Evolutionary conservation across 2,113 vertebrate genomes (phyloP).

Genomic region (Epinephelus fuscoguttatus): DNA sequence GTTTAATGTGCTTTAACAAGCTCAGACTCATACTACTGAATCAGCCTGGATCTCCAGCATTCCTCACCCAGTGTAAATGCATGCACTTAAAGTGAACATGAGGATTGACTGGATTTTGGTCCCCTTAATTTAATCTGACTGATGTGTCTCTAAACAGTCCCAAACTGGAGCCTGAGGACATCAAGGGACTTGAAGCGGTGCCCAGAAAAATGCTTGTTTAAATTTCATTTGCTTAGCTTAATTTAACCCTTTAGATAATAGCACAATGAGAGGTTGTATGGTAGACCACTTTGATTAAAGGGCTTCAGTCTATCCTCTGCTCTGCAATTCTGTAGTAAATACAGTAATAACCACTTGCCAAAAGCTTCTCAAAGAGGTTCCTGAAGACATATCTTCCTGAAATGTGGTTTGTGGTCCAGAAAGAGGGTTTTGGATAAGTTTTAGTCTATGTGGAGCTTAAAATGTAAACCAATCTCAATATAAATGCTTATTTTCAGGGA

Average conservation of each 20-base stretch:
- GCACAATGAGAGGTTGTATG: slow-evolving; percentile 14
- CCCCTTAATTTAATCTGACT: slow-evolving; percentile 16
- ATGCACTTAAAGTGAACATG: slow-evolving; percentile 14
- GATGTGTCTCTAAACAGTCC: slow-evolving; percentile 5
- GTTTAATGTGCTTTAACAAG: slow-evolving; percentile 74
- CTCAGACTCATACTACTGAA: slow-evolving; percentile 68
- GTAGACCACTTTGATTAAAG: slow-evolving; percentile 14
- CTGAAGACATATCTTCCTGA: slow-evolving; percentile 1
- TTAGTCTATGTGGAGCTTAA: background rate
- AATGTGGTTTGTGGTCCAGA: background rate
- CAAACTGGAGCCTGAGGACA: background rate
- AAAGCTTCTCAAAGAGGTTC: background rate
- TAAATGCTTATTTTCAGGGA: slow-evolving; percentile 39
- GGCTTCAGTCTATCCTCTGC: background rate
- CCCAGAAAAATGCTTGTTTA: background rate
- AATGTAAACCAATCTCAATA: background rate
- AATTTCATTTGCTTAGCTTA: background rate
- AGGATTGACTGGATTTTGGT: slow-evolving; percentile 36
- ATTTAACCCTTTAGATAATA: background rate
- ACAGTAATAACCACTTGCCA: background rate
- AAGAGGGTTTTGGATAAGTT: background rate
- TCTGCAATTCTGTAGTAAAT: slow-evolving; percentile 14
- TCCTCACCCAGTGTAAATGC: slow-evolving; percentile 46
- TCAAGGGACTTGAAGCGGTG: background rate
- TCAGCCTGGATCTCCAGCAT: slow-evolving; percentile 41